A percentile compares a stretch with the other conserved stretches of the same genome.
These are phyloP conservation scores for Heliconius ethilla DNA, from an alignment of 2,888 invertebrate genomes.

Conservation along the genomic window DNA sequence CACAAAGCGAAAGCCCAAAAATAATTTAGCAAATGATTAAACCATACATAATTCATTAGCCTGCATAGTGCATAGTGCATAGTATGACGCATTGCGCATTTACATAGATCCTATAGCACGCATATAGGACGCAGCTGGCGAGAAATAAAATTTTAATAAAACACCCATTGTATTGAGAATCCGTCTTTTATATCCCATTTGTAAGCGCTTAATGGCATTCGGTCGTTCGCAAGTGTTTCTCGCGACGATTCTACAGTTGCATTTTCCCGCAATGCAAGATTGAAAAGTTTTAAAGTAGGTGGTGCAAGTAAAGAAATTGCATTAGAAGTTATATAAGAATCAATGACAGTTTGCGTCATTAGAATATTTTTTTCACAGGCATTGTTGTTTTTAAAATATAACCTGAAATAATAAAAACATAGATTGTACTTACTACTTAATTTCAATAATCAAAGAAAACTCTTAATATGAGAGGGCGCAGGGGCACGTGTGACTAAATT, in stretches of 20 bases:
- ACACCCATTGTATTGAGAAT: constrained; percentile 54
- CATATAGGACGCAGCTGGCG: constrained; percentile 65
- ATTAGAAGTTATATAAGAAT: background rate
- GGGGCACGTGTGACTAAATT: too few species aligned
- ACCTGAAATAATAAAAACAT: too few species aligned
- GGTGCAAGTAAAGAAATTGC: background rate
- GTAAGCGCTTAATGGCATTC: constrained; percentile 35
- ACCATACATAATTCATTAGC: constrained; percentile 69
- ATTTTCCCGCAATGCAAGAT: constrained; percentile 24
- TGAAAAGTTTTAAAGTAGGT: constrained; percentile 17
- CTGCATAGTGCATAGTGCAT: constrained; percentile 59
- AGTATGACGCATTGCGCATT: constrained; percentile 71
- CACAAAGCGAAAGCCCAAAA: constrained; percentile 8
- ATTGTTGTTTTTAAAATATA: background rate
- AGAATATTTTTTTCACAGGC: background rate
- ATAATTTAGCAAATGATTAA: constrained; percentile 31
- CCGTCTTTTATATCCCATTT: constrained; percentile 36
- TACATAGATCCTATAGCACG: constrained; percentile 64
- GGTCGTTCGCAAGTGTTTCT: constrained; percentile 25
- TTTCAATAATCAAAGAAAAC: background rate
- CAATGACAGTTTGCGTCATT: background rate
- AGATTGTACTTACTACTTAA: too few species aligned
- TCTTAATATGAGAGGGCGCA: too few species aligned
- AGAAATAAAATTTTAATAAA: constrained; percentile 68
- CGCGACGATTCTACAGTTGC: background rate